Percentiles rank a stretch among this genome's conserved stretches.
phyloP scores from a whole-genome alignment of 2,113 vertebrate genomes.

The Xiphophorus maculatus region DNA sequence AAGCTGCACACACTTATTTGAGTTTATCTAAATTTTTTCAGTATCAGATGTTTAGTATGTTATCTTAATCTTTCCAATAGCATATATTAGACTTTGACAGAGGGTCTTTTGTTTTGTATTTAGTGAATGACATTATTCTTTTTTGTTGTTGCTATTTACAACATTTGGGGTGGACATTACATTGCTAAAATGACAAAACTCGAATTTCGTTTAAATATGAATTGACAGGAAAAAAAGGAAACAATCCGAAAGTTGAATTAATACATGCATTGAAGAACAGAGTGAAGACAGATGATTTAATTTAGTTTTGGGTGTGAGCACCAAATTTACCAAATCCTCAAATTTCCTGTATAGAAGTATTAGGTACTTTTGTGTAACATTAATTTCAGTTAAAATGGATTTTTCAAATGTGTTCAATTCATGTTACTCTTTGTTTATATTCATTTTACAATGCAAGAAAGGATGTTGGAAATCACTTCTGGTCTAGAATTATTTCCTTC shows the following conservation, averaged over 20 bases:
- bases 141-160: not conserved
- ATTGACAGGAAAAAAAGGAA: too few species aligned
- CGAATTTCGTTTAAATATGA: too few species aligned
- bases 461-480: not conserved
- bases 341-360: too few species aligned
- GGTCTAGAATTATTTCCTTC: not conserved
- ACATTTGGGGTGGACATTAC: too few species aligned
- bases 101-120: not conserved
- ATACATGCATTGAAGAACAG: too few species aligned
- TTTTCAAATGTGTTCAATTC: not conserved
- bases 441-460: not conserved
- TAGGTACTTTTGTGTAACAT: not conserved
- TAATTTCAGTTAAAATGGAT: not conserved
- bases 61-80: not conserved
- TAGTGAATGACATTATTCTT: not conserved
- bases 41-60: not conserved
- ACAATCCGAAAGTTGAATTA: too few species aligned
- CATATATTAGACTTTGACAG: not conserved
- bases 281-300: too few species aligned
- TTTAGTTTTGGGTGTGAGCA: too few species aligned
- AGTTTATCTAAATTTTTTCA: not conserved
- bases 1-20: conserved; percentile 6
- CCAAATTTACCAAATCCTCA: too few species aligned
- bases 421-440: not conserved
- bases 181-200: too few species aligned